Evolutionary conservation across 2,113 vertebrate genomes (phyloP).

Genomic region (Tringa solitaria): DNA sequence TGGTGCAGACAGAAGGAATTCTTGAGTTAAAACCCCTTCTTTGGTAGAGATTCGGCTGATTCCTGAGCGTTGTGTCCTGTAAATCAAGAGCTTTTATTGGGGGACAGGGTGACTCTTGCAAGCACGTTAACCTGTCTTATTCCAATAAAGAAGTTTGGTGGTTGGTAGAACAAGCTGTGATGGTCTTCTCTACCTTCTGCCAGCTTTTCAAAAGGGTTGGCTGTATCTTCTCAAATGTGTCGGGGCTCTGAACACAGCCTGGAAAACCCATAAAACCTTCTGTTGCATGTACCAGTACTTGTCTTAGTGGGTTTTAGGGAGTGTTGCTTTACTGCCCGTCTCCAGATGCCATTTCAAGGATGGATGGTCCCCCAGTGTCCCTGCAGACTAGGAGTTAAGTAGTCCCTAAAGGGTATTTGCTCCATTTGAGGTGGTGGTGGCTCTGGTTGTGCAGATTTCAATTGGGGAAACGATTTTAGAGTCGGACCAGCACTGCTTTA

Average conservation of each 20-base stretch:
- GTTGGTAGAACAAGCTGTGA: neutral
- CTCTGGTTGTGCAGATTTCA: neutral
- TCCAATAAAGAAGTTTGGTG: neutral
- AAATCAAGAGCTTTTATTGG: neutral
- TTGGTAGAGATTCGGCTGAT: neutral
- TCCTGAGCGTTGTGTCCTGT: neutral
- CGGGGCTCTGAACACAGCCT: neutral
- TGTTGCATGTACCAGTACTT: rapidly evolving
- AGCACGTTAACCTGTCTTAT: neutral
- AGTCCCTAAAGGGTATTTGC: neutral
- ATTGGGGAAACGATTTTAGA: neutral
- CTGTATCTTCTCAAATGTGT: neutral
- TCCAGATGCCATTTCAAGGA: neutral
- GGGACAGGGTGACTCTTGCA: neutral
- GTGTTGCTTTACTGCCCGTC: neutral
- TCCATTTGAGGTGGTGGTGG: neutral
- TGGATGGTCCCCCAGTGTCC: neutral
- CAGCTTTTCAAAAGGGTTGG: neutral
- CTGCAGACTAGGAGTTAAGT: neutral
- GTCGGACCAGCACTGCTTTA: neutral
- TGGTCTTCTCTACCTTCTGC: neutral
- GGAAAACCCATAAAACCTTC: neutral
- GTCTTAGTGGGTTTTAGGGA: neutral
- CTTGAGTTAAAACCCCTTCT: neutral
- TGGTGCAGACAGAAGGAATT: neutral